A percentile compares a stretch with the other conserved stretches of the same genome.
Conservation (phyloP, 1,140 invertebrate species). For the Nixonia krombeini region DNA sequence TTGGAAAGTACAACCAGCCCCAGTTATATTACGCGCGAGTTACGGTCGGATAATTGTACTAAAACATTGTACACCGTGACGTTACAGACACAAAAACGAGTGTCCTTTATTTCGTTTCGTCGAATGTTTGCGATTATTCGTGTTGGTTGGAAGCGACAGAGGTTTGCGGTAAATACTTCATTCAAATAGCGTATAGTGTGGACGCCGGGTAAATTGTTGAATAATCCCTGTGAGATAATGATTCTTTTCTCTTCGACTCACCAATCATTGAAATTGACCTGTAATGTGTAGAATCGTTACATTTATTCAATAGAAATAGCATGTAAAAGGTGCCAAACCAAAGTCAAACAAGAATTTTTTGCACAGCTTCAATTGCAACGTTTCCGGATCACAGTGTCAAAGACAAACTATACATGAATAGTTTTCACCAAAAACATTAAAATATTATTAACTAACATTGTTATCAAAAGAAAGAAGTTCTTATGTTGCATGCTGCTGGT, state of each 20-base stretch:
- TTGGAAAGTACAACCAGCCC: slow-evolving; percentile 22
- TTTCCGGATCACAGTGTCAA: too few relatives aligned
- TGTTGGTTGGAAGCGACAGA: slow-evolving; percentile 15
- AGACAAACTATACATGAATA: too few relatives aligned
- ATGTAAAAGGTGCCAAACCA: too few relatives aligned
- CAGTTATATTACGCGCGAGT: slow-evolving; percentile 48
- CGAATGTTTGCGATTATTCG: slow-evolving; percentile 49
- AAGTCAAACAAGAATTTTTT: too few relatives aligned
- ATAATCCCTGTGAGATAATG: slow-evolving; percentile 27
- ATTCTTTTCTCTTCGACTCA: slow-evolving; percentile 18
- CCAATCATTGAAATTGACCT: slow-evolving; percentile 14
- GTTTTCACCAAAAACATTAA: too few relatives aligned
- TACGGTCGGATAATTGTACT: slow-evolving; percentile 53
- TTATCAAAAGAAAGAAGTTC: too few relatives aligned
- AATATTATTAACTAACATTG: too few relatives aligned
- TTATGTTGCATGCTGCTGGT: too few relatives aligned
- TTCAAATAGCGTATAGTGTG: slow-evolving; percentile 14
- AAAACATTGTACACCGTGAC: slow-evolving; percentile 34
- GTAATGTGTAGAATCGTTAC: neutral
- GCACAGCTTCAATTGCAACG: too few relatives aligned
- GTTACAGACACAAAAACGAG: slow-evolving; percentile 40
- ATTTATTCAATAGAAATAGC: slow-evolving; percentile 2
- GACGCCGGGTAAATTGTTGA: slow-evolving; percentile 18
- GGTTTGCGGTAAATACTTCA: slow-evolving; percentile 23
- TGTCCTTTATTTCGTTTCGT: slow-evolving; percentile 51